Evolutionary conservation across 2,113 vertebrate species (phyloP).

Genomic region (Amblyopsis rosae): DNA sequence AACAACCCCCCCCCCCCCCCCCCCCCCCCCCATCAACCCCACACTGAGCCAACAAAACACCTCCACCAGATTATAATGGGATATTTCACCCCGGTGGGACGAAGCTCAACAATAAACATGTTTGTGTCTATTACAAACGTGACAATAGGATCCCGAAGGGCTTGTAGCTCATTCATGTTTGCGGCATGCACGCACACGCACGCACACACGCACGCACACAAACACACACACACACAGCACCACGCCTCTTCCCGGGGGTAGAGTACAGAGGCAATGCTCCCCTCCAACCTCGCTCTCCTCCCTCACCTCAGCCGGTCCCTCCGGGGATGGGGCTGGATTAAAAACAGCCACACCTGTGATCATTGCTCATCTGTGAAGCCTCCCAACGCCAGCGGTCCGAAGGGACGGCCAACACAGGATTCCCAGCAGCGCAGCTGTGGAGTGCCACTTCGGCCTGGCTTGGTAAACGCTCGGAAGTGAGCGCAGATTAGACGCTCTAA

Average conservation of each 20-base stretch:
- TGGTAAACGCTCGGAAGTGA: slow-evolving; percentile 47
- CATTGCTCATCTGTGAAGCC: slow-evolving; percentile 66
- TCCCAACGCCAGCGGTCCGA: slow-evolving; percentile 54
- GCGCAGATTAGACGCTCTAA: slow-evolving; percentile 41
- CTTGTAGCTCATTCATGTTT: slow-evolving; percentile 13
- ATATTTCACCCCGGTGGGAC: slow-evolving; percentile 37
- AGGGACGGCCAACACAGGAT: slow-evolving; percentile 41
- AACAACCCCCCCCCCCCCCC: too few relatives aligned
- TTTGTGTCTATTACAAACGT: slow-evolving; percentile 56
- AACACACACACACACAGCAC: slow-evolving; percentile 39
- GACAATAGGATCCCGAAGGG: slow-evolving; percentile 38
- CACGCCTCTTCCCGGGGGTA: slow-evolving; percentile 26
- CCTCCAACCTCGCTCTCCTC: slow-evolving; percentile 28
- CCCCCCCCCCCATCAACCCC: slow-evolving; percentile 10
- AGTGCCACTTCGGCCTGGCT: slow-evolving; percentile 41
- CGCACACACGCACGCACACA: slow-evolving; percentile 13
- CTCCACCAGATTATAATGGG: slow-evolving; percentile 33
- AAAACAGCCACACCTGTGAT: slow-evolving; percentile 65
- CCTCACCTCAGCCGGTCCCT: slow-evolving; percentile 39
- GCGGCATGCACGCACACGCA: neutral
- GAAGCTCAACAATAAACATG: slow-evolving; percentile 54
- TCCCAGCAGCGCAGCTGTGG: slow-evolving; percentile 41
- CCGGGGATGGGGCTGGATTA: slow-evolving; percentile 44
- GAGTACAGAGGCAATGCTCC: slow-evolving; percentile 3
- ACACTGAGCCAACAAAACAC: slow-evolving; percentile 17